These are phyloP conservation scores for Procapra przewalskii DNA, from an alignment of 2,113 vertebrate genomes.

Conservation along the genomic window DNA sequence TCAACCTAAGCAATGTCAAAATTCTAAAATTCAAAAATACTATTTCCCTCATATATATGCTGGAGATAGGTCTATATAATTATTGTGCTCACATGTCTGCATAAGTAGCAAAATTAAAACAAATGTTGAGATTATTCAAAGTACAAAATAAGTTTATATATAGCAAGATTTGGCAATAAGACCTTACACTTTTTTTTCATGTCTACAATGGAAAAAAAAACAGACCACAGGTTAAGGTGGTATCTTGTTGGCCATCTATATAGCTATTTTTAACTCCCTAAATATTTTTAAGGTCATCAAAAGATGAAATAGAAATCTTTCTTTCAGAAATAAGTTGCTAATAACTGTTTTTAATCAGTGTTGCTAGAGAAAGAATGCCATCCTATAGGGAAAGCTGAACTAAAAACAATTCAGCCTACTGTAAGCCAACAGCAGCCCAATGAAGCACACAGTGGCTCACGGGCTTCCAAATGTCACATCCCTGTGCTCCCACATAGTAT, in stretches of 20 bases:
- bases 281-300: not conserved
- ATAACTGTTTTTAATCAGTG: not conserved
- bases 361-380: not conserved
- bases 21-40: not conserved
- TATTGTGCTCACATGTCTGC: not conserved
- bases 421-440: not conserved
- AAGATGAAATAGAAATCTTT: not conserved
- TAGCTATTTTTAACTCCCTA: not conserved
- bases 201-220: not conserved
- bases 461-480: not conserved
- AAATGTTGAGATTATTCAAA: not conserved
- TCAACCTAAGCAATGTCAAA: conserved; percentile 11
- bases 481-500: not conserved
- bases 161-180: not conserved
- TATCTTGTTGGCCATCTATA: not conserved
- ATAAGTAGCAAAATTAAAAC: not conserved
- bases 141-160: not conserved
- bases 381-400: not conserved
- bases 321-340: not conserved
- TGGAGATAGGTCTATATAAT: not conserved
- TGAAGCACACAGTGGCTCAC: not conserved
- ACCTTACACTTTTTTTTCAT: not conserved
- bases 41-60: not conserved
- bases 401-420: not conserved
- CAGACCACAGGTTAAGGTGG: not conserved